A percentile compares a stretch with the other conserved stretches of the same genome.
Evolutionary conservation across 1,140 invertebrate genomes (phyloP).

Genomic region (Dinoponera quadriceps): DNA sequence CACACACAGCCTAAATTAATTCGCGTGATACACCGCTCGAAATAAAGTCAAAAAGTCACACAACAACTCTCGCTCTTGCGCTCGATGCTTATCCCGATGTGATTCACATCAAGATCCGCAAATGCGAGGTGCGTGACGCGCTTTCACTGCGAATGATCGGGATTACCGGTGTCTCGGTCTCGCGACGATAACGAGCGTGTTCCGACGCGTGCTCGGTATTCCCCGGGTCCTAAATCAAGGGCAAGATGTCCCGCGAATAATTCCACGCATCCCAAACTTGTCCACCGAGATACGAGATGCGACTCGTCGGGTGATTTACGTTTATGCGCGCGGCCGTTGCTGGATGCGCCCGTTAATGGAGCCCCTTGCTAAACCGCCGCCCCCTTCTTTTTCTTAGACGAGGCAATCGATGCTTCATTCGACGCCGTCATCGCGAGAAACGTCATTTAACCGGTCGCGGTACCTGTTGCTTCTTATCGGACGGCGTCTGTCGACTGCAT

Average conservation of each 20-base stretch:
- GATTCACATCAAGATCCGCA: neutral
- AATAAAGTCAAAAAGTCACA: neutral
- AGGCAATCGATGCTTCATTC: conserved; percentile 37
- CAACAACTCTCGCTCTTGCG: neutral
- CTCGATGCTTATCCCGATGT: neutral
- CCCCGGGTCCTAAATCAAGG: conserved; percentile 58
- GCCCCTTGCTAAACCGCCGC: neutral
- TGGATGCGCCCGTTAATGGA: neutral
- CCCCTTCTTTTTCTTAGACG: neutral
- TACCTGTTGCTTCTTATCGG: conserved; percentile 20
- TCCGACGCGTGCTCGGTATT: conserved; percentile 50
- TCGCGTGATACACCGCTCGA: too few species aligned
- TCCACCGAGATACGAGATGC: conserved; percentile 15
- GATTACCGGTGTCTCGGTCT: neutral
- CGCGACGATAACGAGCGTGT: conserved; percentile 57
- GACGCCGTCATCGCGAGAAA: neutral
- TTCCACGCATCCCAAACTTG: conserved; percentile 51
- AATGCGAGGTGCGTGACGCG: neutral
- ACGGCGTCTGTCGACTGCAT: neutral
- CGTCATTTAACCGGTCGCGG: conserved; percentile 35
- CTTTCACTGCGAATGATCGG: neutral
- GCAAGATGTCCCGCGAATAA: conserved; percentile 62
- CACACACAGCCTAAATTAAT: too few species aligned
- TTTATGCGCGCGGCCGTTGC: neutral
- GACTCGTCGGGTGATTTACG: conserved; percentile 56